Conservation (phyloP, 2,888 invertebrate species). For the Nephrotoma guestfalica region DNA sequence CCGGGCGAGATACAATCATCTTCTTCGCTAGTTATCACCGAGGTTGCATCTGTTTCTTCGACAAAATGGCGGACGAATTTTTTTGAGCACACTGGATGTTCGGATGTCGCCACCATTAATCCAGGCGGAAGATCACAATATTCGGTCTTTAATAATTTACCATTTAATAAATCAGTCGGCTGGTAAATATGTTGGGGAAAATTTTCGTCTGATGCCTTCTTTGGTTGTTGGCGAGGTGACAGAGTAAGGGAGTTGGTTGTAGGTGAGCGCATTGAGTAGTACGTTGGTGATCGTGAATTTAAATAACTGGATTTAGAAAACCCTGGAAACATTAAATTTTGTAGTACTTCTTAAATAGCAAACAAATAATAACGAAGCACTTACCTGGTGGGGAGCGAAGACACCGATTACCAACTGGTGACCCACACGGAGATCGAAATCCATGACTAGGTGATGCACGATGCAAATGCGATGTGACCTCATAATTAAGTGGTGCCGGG, state of each 20-base stretch:
- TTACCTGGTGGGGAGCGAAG: conserved; percentile 14
- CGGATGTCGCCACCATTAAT: conserved; percentile 9
- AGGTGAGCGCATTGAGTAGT: conserved; percentile 2
- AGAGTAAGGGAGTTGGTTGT: background rate
- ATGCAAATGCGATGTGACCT: conserved; percentile 17
- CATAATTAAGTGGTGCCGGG: conserved; percentile 13
- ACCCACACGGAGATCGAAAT: conserved; percentile 32
- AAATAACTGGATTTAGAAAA: conserved; percentile 7
- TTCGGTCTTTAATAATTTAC: background rate
- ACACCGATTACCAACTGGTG: conserved; percentile 18
- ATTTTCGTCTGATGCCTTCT: background rate
- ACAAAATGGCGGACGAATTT: conserved; percentile 29
- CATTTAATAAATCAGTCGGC: background rate
- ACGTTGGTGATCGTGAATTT: conserved; percentile 7
- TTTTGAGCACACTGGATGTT: conserved; percentile 30
- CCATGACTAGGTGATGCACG: conserved; percentile 22
- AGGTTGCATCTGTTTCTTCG: conserved; percentile 32
- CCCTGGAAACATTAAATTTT: background rate
- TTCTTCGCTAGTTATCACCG: conserved; percentile 33
- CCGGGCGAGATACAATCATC: conserved; percentile 34
- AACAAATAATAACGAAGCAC: background rate
- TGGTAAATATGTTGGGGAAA: background rate
- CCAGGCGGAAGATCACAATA: background rate
- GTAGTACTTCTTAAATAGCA: conserved; percentile 1
- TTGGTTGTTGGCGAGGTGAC: background rate